A percentile compares a stretch with the other conserved stretches of the same genome.
These are phyloP conservation scores for Actias luna DNA, from an alignment of 2,888 invertebrate species.

Conservation along the genomic window DNA sequence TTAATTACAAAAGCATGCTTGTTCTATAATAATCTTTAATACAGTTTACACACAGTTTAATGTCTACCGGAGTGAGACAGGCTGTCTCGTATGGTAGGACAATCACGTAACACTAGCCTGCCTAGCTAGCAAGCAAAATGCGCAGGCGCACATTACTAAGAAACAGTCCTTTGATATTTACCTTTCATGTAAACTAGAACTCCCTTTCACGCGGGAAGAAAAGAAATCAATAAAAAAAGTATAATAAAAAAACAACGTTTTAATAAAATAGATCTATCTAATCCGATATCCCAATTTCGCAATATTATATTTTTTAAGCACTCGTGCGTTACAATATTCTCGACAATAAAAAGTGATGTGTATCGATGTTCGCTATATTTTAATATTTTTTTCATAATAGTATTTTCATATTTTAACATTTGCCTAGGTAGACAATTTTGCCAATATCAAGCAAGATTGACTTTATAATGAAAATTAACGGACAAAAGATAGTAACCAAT, in stretches of 20 bases:
- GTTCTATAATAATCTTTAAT: constrained; percentile 5
- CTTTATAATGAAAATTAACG: too few species aligned
- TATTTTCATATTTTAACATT: too few species aligned
- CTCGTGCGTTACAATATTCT: constrained; percentile 4
- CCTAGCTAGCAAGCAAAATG: constrained; percentile 7
- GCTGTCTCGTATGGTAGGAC: constrained; percentile 6
- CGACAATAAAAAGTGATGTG: neutral
- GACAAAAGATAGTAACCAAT: too few species aligned
- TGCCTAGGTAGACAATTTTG: too few species aligned
- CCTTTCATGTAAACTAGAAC: neutral
- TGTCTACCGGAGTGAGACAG: constrained; percentile 18
- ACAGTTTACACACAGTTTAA: constrained; percentile 14
- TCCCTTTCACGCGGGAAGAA: neutral
- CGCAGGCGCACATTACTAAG: neutral
- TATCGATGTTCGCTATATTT: too few species aligned
- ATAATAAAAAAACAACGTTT: neutral
- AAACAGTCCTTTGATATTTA: neutral
- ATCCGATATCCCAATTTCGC: constrained; percentile 6
- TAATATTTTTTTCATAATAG: too few species aligned
- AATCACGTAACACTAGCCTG: constrained; percentile 16
- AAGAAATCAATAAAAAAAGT: neutral
- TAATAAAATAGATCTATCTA: neutral
- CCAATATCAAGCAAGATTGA: too few species aligned
- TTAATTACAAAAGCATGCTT: neutral
- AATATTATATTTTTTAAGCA: neutral